Evolutionary conservation across 30 jellyfish, hydroid and myxozoan species (phyloP), one percentile per base, ranked within the genome.

Genomic region (Turritopsis dohrnii): DNA sequence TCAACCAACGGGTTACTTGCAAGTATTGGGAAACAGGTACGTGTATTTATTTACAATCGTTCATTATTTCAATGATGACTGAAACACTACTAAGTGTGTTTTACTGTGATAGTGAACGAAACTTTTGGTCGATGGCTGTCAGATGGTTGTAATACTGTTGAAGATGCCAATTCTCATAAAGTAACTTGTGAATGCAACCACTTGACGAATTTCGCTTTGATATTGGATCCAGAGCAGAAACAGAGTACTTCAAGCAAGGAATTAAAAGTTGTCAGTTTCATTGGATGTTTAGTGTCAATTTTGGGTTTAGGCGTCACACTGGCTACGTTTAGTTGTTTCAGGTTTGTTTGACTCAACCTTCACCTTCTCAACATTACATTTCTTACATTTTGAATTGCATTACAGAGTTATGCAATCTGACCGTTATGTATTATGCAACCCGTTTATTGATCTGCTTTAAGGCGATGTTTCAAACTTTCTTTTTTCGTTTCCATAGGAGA

Each of bases 401-500:
- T n/a, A n/a, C n/a, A n/a, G n/a, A n/a, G n/a, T n/a, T n/a, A n/a
- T n/a, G n/a, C n/a, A n/a, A n/a, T n/a, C n/a, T n/a, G n/a, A n/a
- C n/a, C n/a, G n/a, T n/a, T n/a, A n/a, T n/a, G n/a, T n/a, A n/a
- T n/a, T n/a, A n/a, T n/a, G n/a, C n/a, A n/a, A n/a, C n/a, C n/a
- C n/a, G n/a, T n/a, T n/a, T n/a, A n/a, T n/a, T n/a, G n/a, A n/a
- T n/a, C n/a, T n/a, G 60, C 60, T 41, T 5, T 41, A 13, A 41
- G 60, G 13, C 5, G 60, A 41, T 41, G 60, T 41, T 5, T 41
- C 60, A 41, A 3, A 41, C 5, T 41, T 41, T 41, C 60, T n/a
- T 19, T 0, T 69, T 69, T 69, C 30, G 8, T 21, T 66, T 52
- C 76, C 53, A 41, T 69, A 90, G 97, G 66, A 81, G 83, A 0